A percentile compares a stretch with the other conserved stretches of the same genome.
Evolutionary conservation across 2,113 vertebrate species (phyloP).

Genomic region (Salvelinus alpinus): DNA sequence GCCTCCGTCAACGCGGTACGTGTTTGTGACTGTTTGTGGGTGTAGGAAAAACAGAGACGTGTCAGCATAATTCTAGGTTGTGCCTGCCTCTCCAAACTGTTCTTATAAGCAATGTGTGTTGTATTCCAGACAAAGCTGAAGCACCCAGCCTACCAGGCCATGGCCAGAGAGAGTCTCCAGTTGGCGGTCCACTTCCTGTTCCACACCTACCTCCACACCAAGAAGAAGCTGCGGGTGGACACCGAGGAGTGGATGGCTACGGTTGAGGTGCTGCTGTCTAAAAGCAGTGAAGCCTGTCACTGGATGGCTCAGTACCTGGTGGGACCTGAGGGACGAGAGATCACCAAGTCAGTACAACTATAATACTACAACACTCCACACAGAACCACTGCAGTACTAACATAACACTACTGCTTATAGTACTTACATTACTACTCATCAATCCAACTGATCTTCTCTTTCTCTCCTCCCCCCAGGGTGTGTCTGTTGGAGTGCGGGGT

Average conservation of each 20-base stretch:
- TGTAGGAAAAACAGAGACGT: not conserved
- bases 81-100: not conserved
- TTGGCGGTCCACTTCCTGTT: constrained; percentile 95
- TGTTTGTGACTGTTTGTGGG: not conserved
- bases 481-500: constrained; percentile 93
- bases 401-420: no score
- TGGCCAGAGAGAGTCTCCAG: constrained; percentile 94
- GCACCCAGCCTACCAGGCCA: constrained; percentile 91
- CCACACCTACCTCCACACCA: constrained; percentile 96
- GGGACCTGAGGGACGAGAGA: constrained; percentile 88
- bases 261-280: constrained; percentile 92
- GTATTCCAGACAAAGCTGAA: constrained; percentile 91
- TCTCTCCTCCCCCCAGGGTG: constrained; percentile 70
- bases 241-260: constrained; percentile 98
- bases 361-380: no score
- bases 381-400: no score
- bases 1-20: constrained; percentile 91
- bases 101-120: constrained; percentile 26
- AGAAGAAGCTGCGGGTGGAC: constrained; percentile 97
- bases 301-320: constrained; percentile 96
- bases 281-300: constrained; percentile 93
- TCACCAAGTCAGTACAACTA: constrained; percentile 80
- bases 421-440: no score
- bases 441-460: no score
- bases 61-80: not conserved